Conservation (phyloP, 2,113 vertebrate genomes). For the Sinocyclocheilus anshuiensis region DNA sequence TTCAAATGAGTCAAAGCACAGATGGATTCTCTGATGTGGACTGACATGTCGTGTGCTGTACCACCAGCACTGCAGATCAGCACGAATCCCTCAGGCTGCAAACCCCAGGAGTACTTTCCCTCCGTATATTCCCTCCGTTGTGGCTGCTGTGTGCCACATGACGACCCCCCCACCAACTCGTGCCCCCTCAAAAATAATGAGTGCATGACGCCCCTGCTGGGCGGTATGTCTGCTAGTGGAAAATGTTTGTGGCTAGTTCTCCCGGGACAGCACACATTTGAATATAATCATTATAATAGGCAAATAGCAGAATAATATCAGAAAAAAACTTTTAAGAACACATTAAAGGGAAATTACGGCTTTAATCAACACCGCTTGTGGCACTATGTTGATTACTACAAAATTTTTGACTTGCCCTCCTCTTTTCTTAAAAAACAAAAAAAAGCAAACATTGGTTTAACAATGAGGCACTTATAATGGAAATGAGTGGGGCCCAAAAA, state of each 20-base stretch:
- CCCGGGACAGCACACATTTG: background rate
- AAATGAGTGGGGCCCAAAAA: background rate
- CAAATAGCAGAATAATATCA: background rate
- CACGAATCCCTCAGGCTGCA: constrained; percentile 23
- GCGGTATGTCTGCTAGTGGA: background rate
- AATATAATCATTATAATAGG: background rate
- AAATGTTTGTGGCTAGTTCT: background rate
- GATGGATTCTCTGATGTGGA: constrained; percentile 29
- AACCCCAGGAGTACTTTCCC: constrained; percentile 20
- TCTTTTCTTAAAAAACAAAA: background rate
- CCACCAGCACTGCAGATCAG: constrained; percentile 16
- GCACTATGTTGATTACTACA: background rate
- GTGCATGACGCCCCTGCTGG: background rate
- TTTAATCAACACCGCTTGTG: background rate
- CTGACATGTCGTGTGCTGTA: constrained; percentile 3
- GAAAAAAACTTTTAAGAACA: background rate
- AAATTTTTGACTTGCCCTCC: background rate
- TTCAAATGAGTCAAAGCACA: constrained; percentile 39
- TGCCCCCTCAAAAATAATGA: too few species aligned
- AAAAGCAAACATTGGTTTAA: background rate
- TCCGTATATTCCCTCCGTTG: background rate
- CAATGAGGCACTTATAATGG: background rate
- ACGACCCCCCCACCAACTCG: too few species aligned
- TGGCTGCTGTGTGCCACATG: too few species aligned
- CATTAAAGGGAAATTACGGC: background rate